phyloP scores from a whole-genome alignment of 1,140 invertebrate species.

The Apis dorsata region DNA sequence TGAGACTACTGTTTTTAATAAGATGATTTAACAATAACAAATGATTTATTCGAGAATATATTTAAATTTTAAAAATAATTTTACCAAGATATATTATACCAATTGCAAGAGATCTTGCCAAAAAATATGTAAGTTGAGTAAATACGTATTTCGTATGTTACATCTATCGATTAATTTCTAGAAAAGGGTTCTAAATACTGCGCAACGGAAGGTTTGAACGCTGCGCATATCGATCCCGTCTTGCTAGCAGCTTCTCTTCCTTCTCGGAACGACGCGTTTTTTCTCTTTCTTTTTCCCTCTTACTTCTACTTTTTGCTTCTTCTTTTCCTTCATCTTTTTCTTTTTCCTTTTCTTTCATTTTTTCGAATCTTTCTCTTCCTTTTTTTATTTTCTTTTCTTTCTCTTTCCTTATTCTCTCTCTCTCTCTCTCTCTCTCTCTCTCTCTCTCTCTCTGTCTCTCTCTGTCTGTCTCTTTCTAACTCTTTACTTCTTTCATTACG shows the following conservation, averaged over 20 bases:
- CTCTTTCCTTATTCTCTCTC: slow-evolving; percentile 24
- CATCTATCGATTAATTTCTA: slow-evolving; percentile 53
- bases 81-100: too few relatives aligned
- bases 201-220: slow-evolving; percentile 55
- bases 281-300: slow-evolving; percentile 35
- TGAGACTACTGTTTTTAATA: too few relatives aligned
- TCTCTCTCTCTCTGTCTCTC: not conserved
- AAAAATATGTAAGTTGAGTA: not conserved
- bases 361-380: slow-evolving; percentile 17
- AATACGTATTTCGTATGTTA: slow-evolving; percentile 24
- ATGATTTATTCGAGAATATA: not conserved
- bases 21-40: not conserved
- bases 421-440: not conserved
- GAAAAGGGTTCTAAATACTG: slow-evolving; percentile 49
- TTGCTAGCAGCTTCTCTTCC: slow-evolving; percentile 34
- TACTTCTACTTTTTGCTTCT: not conserved
- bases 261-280: slow-evolving; percentile 44
- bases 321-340: not conserved
- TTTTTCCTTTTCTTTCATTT: not conserved
- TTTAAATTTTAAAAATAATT: not conserved
- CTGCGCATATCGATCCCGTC: slow-evolving; percentile 61
- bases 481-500: slow-evolving; percentile 57
- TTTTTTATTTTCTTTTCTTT: slow-evolving; percentile 29
- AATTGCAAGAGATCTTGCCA: not conserved
- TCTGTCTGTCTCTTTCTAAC: not conserved